These are phyloP conservation scores for Odocoileus hemionus DNA, from an alignment of 2,113 vertebrate genomes.

Conservation along the genomic window DNA sequence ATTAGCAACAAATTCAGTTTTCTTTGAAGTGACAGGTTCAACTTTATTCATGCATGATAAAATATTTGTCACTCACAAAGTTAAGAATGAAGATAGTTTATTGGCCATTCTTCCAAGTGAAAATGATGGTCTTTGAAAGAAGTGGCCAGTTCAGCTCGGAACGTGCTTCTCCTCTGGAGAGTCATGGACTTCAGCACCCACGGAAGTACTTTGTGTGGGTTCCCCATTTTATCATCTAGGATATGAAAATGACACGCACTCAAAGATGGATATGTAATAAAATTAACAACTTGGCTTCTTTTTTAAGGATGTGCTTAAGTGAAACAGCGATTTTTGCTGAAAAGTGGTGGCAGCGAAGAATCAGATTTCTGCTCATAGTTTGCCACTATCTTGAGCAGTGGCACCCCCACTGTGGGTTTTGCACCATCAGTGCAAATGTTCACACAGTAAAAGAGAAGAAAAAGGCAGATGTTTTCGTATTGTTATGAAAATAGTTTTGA, in stretches of 20 bases:
- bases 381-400: neutral
- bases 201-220: neutral
- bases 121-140: neutral
- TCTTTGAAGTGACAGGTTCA: neutral
- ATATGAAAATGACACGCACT: neutral
- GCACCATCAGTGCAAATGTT: neutral
- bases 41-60: neutral
- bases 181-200: neutral
- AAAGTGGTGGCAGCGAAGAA: neutral
- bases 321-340: neutral
- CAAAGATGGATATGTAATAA: neutral
- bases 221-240: no score
- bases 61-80: neutral
- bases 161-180: fast-evolving
- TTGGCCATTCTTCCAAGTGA: neutral
- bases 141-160: neutral
- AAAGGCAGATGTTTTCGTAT: neutral
- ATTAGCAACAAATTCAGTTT: neutral
- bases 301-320: neutral
- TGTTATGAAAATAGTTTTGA: neutral
- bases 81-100: neutral
- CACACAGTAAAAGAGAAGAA: neutral
- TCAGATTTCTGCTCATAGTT: neutral
- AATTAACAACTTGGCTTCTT: neutral
- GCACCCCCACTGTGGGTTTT: neutral